Evolutionary conservation across 1,140 invertebrate genomes (phyloP), one percentile per base, ranked within the genome.

Genomic region (Dendrolimus kikuchii): DNA sequence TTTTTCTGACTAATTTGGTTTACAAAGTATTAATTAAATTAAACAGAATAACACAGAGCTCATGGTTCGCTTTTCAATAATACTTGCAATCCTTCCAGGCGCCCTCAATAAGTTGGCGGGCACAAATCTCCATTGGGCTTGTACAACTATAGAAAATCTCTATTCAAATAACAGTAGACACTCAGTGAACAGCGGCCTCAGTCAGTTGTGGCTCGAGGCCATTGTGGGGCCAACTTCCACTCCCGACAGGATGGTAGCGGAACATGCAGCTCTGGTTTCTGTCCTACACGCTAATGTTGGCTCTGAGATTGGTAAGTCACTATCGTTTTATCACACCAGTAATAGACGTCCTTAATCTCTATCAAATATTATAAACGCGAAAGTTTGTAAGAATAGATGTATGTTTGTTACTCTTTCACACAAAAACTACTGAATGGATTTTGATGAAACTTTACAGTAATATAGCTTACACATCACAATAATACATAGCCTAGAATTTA

Each of bases 231-330:
- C 86, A 8, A 84, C 91, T 0, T 64, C 91, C 8, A 92, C 92
- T 36, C 93, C 96, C 2, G 94, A 96, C 67, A 82, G 95, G 40
- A 88, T 98, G 61, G 85, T 96, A 1, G 91, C 94, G 46, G 97
- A 98, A 71, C 92, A 97, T 71, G 91, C 93, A 48, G 91, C 97
- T 68, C 77, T 98, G 0, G 87, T 98, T 9, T 90, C 94, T 0
- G 90, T 96, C 53, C 80, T 98, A 5, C 96, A 98, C 84, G 94
- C 94, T 0, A 98, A 98, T 87, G 90, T 98, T 58, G 97, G 95
- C 9, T 92, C 90, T 10, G 96, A 98, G 92, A 91, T 98, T 50
- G 96, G 95, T 91, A 88, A 90, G 78, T 80, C 2, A 43, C 5
- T 7, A 9, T 10, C 23, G 7, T 10, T 8, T 41, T 50, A 42